Evolutionary conservation across 2,797 vertebrate species (phyloP).

Genomic region (Falco columbarius): DNA sequence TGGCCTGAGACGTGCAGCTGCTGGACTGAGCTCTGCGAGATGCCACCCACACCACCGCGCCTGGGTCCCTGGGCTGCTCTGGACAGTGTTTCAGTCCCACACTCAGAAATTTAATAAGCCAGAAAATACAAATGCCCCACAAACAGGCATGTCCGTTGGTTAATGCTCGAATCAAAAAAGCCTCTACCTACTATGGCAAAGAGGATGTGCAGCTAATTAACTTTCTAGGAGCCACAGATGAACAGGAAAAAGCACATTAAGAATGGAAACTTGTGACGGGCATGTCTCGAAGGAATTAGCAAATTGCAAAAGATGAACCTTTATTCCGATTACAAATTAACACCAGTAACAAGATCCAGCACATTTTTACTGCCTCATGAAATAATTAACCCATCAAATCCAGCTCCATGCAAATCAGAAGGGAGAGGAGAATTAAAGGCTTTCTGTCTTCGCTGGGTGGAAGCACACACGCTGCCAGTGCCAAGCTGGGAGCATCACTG

Average conservation of each 20-base stretch:
- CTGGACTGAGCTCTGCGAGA: not conserved
- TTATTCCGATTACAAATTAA: not conserved
- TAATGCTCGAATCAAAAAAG: fast-evolving
- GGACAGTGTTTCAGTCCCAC: not conserved
- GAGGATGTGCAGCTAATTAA: slow-evolving; percentile 51
- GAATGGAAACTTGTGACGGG: not conserved
- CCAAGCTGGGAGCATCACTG: not conserved
- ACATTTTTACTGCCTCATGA: not conserved
- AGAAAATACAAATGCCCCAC: not conserved
- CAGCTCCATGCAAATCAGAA: not conserved
- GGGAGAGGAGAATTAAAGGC: not conserved
- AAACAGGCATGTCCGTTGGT: not conserved
- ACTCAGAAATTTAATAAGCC: not conserved
- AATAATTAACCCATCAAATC: not conserved
- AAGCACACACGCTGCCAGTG: fast-evolving
- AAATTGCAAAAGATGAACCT: not conserved
- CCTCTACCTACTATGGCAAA: fast-evolving
- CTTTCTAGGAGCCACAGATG: not conserved
- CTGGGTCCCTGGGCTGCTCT: not conserved
- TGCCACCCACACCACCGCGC: fast-evolving
- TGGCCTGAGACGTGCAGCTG: fast-evolving
- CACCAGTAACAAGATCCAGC: not conserved
- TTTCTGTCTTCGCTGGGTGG: not conserved
- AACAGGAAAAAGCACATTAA: slow-evolving; percentile 27
- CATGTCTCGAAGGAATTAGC: not conserved